Evolutionary conservation across 2,797 vertebrate genomes (phyloP), one percentile per base, ranked within the genome.

Genomic region (Enteromius mattozi): DNA sequence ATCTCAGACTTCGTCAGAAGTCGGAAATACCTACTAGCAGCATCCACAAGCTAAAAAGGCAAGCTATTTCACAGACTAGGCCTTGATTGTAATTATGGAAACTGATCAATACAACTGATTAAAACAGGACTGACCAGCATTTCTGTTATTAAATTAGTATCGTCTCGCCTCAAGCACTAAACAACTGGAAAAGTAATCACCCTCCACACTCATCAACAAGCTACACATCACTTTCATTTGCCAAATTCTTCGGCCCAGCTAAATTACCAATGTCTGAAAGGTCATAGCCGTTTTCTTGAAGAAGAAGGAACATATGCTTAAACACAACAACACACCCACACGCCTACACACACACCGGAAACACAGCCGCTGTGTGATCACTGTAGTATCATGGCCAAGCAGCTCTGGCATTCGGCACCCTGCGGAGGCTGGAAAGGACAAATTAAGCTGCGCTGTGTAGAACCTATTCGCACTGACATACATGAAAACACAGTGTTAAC

Each of bases 391-490:
- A 86, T 69, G 82, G 87, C 89, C 85, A 90, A 89, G 82, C 77
- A 86, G 85, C 80, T 85, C 70, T 86, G 86, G 82, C 80, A 86
- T 89, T 85, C 54, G 33, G 81, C 81, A 75, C 81, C 91, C 91
- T 88, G 90, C 85, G 66, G 90, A 90, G 90, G 76, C 79, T 86
- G 78, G 24, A 91, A 92, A 92, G 90, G 90, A 79, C 91, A 92
- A 89, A 89, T 88, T 66, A 87, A 89, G 54, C 19, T 24, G 0
- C 85, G 84, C 71, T 88, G 89, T 92, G 91, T 90, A 82, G 74
- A 89, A 88, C 86, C 77, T 83, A 81, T 86, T 88, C 85, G 81
- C 69, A 83, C 76, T 78, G 66, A 21, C 49, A 30, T 35, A 16
- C 35, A 79, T 71, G 66, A 40, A 65, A 83, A 77, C 42, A 74